These are phyloP conservation scores for Hippocampus barbouri DNA, from an alignment of 2,113 vertebrate species.

Conservation along the genomic window DNA sequence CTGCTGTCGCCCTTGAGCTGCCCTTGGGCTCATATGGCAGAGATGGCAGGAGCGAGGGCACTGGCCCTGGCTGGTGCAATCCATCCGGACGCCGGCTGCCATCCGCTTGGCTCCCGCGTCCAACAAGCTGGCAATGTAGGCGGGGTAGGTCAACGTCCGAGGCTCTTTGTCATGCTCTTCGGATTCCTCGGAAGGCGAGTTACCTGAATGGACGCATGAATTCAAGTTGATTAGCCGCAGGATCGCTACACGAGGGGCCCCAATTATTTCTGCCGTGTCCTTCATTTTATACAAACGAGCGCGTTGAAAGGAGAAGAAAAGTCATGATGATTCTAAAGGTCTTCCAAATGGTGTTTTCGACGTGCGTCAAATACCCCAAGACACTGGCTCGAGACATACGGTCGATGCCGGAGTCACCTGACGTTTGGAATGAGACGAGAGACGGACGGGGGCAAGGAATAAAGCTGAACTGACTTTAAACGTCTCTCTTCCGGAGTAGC, in stretches of 20 bases:
- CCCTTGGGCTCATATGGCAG: slow-evolving; percentile 81
- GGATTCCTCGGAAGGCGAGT: slow-evolving; percentile 94
- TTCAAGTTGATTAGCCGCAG: neutral
- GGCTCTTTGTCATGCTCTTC: slow-evolving; percentile 92
- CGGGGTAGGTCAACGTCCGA: slow-evolving; percentile 88
- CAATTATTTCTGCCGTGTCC: neutral
- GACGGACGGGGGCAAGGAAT: neutral
- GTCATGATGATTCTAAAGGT: neutral
- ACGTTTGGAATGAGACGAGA: slow-evolving; percentile 13
- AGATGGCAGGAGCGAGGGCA: slow-evolving; percentile 90
- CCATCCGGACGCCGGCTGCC: slow-evolving; percentile 89
- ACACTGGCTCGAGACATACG: neutral
- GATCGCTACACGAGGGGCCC: neutral
- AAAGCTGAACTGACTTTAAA: slow-evolving; percentile 11
- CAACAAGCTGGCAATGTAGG: slow-evolving; percentile 89
- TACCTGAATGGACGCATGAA: slow-evolving; percentile 72
- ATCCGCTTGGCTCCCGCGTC: slow-evolving; percentile 89
- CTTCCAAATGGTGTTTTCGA: neutral
- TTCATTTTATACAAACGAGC: neutral
- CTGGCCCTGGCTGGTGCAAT: slow-evolving; percentile 89
- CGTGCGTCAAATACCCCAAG: neutral
- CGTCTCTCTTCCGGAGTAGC: slow-evolving; percentile 5
- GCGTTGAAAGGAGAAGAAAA: too few species aligned
- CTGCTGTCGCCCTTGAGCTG: slow-evolving; percentile 62
- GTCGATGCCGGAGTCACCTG: slow-evolving; percentile 4